phyloP scores from a whole-genome alignment of 2,113 vertebrate genomes.

The Elephantulus edwardii region DNA sequence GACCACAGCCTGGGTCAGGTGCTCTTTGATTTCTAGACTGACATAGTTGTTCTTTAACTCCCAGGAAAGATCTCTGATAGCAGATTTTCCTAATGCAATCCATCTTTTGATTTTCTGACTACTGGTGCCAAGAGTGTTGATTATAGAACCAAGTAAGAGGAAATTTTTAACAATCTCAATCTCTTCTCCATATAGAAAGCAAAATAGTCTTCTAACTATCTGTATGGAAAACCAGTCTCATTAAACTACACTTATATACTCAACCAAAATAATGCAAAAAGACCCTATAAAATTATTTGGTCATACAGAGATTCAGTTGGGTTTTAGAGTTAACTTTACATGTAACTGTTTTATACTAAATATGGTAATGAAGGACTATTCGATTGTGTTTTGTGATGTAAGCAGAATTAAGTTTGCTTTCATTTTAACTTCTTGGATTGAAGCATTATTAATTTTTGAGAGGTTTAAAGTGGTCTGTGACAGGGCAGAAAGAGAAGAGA shows the following conservation, averaged over 20 bases:
- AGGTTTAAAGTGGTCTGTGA: background rate
- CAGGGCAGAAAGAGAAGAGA: background rate
- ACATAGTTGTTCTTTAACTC: too few relatives aligned
- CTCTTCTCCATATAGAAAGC: background rate
- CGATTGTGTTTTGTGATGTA: background rate
- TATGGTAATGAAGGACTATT: background rate
- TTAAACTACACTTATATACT: conserved; percentile 2
- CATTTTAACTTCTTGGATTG: background rate
- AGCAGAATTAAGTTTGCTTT: background rate
- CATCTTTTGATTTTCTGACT: too few relatives aligned
- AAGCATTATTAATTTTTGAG: conserved; percentile 18
- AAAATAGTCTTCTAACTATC: background rate
- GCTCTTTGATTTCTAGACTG: too few relatives aligned
- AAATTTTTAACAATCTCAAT: too few relatives aligned
- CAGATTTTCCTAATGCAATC: too few relatives aligned
- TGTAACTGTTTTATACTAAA: background rate
- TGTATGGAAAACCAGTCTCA: background rate
- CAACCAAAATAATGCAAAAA: background rate
- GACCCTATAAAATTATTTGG: background rate
- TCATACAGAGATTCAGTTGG: background rate
- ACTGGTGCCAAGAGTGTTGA: too few relatives aligned
- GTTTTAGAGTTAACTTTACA: background rate
- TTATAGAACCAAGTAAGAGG: too few relatives aligned
- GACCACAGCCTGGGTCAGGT: too few relatives aligned
- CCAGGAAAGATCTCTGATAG: too few relatives aligned